These are phyloP conservation scores for Cephalopterus ornatus DNA, from an alignment of 2,113 vertebrate species.

Conservation along the genomic window DNA sequence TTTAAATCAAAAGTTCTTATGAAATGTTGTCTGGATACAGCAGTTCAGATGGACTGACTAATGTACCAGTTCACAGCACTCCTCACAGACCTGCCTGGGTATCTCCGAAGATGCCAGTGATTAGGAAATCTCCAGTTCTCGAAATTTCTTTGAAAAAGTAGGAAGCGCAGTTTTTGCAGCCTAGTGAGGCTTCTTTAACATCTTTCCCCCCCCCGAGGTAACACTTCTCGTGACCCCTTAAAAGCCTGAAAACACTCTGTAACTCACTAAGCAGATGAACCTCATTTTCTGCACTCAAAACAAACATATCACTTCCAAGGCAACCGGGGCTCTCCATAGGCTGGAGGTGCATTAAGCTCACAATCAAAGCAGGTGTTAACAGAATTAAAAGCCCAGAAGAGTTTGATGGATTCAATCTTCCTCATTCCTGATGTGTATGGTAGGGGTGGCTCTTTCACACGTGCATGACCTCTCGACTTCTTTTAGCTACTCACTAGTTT, in stretches of 20 bases:
- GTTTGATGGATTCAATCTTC: background rate
- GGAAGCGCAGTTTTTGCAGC: background rate
- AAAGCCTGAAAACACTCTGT: background rate
- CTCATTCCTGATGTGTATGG: background rate
- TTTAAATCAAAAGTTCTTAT: slow-evolving; percentile 2
- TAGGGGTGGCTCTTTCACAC: background rate
- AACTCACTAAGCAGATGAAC: background rate
- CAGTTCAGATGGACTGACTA: slow-evolving; percentile 20
- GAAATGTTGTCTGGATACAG: background rate
- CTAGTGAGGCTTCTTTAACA: background rate
- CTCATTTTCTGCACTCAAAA: background rate
- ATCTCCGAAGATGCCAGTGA: background rate
- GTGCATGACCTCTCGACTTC: background rate
- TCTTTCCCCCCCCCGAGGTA: background rate
- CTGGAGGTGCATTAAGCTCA: background rate
- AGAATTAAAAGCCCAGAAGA: background rate
- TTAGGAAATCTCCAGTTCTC: background rate
- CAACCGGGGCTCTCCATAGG: background rate
- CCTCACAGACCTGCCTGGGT: background rate
- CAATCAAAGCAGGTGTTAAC: background rate
- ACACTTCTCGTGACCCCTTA: background rate
- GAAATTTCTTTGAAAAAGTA: background rate
- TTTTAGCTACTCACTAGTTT: background rate
- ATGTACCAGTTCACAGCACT: background rate
- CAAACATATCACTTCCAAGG: background rate